phyloP scores from a whole-genome alignment of 2,888 invertebrate species.

The Platycheirus albimanus region DNA sequence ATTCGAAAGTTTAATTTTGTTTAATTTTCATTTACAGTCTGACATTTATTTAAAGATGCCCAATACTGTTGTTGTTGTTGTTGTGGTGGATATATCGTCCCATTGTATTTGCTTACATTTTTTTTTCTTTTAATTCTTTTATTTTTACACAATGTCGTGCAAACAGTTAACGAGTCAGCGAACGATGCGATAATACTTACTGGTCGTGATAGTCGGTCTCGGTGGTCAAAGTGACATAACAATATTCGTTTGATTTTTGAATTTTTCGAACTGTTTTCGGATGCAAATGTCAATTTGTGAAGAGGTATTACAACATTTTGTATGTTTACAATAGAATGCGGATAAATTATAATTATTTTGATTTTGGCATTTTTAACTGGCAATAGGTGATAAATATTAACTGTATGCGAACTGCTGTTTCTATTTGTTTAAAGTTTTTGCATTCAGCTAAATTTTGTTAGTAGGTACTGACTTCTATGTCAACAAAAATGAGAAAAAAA shows the following conservation, averaged over 20 bases:
- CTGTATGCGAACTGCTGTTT: background rate
- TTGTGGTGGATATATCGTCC: conserved; percentile 38
- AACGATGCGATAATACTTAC: conserved; percentile 56
- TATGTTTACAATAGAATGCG: conserved; percentile 24
- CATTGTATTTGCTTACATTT: conserved; percentile 6
- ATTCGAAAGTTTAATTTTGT: conserved; percentile 59
- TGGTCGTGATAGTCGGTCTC: too few species aligned
- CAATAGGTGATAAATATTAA: background rate
- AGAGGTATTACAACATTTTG: conserved; percentile 37
- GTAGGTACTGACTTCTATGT: background rate
- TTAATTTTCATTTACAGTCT: conserved; percentile 29
- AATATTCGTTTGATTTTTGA: conserved; percentile 49
- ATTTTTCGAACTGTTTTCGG: conserved; percentile 44
- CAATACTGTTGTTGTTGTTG: background rate
- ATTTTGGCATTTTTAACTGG: background rate
- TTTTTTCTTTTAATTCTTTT: conserved; percentile 29
- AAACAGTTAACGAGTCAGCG: conserved; percentile 36
- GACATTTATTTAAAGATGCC: conserved; percentile 23
- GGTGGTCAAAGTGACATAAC: conserved; percentile 56
- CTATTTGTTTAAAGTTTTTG: background rate
- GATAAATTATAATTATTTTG: background rate
- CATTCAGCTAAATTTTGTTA: background rate
- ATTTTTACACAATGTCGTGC: conserved; percentile 47
- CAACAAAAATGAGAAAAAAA: background rate
- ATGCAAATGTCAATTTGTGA: conserved; percentile 9